These are phyloP conservation scores for Micropterix aruncella DNA, from an alignment of 2,888 invertebrate species.

Conservation along the genomic window DNA sequence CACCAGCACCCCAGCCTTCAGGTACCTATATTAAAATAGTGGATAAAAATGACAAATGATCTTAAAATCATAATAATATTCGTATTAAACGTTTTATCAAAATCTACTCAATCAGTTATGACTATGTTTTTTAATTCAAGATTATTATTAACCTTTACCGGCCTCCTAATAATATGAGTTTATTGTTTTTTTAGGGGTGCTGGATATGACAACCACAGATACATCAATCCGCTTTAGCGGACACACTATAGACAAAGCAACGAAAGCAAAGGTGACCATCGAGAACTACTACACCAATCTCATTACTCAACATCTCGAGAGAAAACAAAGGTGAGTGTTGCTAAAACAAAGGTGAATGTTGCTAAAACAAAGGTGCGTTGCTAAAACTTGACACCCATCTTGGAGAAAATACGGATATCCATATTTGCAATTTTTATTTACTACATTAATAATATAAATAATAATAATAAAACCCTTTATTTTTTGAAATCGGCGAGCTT, in stretches of 20 bases:
- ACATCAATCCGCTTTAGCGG: constrained; percentile 86
- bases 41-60: no score
- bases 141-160: no score
- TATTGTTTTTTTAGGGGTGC: constrained; percentile 47
- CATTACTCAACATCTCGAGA: constrained; percentile 92
- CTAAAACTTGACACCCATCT: no score
- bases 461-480: no score
- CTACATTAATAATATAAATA: no score
- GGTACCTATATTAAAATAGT: constrained; percentile 19
- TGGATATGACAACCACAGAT: constrained; percentile 75
- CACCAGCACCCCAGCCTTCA: constrained; percentile 38
- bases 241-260: constrained; percentile 96
- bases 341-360: constrained; percentile 3
- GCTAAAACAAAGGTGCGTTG: constrained; percentile 5
- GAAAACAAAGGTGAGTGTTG: constrained; percentile 69
- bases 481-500: no score
- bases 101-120: no score
- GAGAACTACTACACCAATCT: constrained; percentile 99
- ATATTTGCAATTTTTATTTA: no score
- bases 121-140: no score
- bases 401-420: no score
- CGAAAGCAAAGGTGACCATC: constrained; percentile 95
- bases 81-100: no score
- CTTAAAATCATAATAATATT: no score
- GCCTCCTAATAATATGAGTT: constrained; percentile 2